Conservation (phyloP, 2,113 vertebrate genomes). For the Crotophaga sulcirostris region DNA sequence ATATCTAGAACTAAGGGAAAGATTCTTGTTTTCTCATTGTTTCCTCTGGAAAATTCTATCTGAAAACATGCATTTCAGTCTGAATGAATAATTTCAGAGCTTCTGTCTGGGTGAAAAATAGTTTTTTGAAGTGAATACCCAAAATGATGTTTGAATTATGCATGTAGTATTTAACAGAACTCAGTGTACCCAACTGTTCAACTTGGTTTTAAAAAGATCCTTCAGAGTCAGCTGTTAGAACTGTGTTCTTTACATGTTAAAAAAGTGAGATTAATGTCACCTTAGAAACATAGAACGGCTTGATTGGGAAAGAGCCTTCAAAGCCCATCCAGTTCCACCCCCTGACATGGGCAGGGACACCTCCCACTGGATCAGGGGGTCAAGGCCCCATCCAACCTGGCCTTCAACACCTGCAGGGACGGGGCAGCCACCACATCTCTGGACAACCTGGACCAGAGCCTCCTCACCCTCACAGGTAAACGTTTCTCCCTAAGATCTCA, state of each 20-base stretch:
- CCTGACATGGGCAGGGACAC: too few relatives aligned
- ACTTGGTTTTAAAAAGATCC: background rate
- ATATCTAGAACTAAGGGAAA: background rate
- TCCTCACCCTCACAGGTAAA: too few relatives aligned
- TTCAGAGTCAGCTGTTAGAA: background rate
- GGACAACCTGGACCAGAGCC: too few relatives aligned
- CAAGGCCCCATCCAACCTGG: too few relatives aligned
- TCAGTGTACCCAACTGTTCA: rapidly evolving
- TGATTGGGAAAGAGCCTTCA: too few relatives aligned
- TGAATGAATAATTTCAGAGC: background rate
- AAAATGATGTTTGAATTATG: background rate
- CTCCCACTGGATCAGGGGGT: too few relatives aligned
- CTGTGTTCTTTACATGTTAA: background rate
- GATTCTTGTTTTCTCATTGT: background rate
- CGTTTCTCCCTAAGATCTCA: too few relatives aligned
- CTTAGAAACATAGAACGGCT: background rate
- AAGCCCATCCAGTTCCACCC: too few relatives aligned
- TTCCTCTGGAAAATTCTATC: background rate
- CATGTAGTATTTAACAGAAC: background rate
- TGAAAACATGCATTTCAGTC: background rate
- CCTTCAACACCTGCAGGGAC: too few relatives aligned
- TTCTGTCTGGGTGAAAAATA: background rate
- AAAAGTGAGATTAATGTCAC: background rate
- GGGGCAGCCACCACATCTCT: too few relatives aligned
- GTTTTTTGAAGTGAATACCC: background rate